Percentiles rank a stretch among this genome's conserved stretches.
Conservation (phyloP, 2,888 invertebrate genomes). For the Camponotus fellah region DNA sequence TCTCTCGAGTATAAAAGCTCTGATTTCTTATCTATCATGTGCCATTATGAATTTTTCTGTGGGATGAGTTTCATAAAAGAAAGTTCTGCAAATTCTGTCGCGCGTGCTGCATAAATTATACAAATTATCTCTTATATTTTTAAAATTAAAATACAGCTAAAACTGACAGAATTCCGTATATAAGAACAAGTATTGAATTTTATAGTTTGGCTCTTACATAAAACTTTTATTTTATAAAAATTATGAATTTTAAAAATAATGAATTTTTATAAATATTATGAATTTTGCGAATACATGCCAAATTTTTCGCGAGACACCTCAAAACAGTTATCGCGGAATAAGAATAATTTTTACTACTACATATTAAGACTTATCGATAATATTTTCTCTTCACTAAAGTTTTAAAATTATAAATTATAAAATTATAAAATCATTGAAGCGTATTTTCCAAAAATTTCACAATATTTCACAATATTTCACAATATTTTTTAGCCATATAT, state of each 20-base stretch:
- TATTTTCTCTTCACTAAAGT: background rate
- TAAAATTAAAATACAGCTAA: background rate
- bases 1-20: slow-evolving; percentile 27
- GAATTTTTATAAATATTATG: background rate
- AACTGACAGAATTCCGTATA: background rate
- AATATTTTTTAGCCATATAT: background rate
- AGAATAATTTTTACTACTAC: background rate
- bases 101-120: slow-evolving; percentile 15
- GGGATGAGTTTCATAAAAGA: slow-evolving; percentile 19
- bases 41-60: slow-evolving; percentile 41
- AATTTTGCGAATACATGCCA: background rate
- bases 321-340: background rate
- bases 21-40: slow-evolving; percentile 48
- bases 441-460: background rate
- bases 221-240: slow-evolving; percentile 9
- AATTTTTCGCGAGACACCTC: background rate
- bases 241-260: background rate
- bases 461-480: background rate
- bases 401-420: slow-evolving; percentile 3
- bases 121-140: background rate
- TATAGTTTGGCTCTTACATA: background rate
- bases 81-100: slow-evolving; percentile 30
- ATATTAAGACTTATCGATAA: background rate
- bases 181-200: background rate
- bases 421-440: background rate